Conservation (phyloP, 2,888 invertebrate genomes). For the Oscheius myriophilus region DNA sequence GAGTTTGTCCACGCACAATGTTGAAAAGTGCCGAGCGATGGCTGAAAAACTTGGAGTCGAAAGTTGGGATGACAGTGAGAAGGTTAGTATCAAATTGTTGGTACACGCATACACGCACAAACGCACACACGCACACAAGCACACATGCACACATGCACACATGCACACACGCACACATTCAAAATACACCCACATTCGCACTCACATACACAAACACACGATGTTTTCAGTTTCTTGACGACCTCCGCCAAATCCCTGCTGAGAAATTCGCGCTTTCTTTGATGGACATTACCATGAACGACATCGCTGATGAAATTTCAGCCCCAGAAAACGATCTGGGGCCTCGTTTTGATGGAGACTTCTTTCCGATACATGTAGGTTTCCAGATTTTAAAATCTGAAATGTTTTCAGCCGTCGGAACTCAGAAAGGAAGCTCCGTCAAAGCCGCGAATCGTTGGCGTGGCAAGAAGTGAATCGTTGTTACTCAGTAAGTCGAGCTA, state of each 20-base stretch:
- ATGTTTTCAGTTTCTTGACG: slow-evolving; percentile 16
- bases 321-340: slow-evolving; percentile 20
- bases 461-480: not conserved
- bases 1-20: not conserved
- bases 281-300: not conserved
- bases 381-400: too few relatives aligned
- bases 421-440: slow-evolving; percentile 42
- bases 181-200: too few relatives aligned
- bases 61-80: slow-evolving; percentile 5
- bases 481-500: not conserved
- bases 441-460: slow-evolving; percentile 42
- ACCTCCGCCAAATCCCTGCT: slow-evolving; percentile 9
- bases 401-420: slow-evolving; percentile 17
- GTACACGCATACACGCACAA: too few relatives aligned
- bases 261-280: slow-evolving; percentile 1
- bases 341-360: slow-evolving; percentile 35
- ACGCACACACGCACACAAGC: too few relatives aligned
- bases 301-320: slow-evolving; percentile 13
- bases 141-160: too few relatives aligned
- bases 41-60: slow-evolving; percentile 14
- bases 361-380: slow-evolving; percentile 35
- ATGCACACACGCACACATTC: too few relatives aligned
- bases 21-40: slow-evolving; percentile 9
- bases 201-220: too few relatives aligned
- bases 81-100: too few relatives aligned